phyloP scores from a whole-genome alignment of 2,797 vertebrate species.

The Pogonophryne albipinna region DNA sequence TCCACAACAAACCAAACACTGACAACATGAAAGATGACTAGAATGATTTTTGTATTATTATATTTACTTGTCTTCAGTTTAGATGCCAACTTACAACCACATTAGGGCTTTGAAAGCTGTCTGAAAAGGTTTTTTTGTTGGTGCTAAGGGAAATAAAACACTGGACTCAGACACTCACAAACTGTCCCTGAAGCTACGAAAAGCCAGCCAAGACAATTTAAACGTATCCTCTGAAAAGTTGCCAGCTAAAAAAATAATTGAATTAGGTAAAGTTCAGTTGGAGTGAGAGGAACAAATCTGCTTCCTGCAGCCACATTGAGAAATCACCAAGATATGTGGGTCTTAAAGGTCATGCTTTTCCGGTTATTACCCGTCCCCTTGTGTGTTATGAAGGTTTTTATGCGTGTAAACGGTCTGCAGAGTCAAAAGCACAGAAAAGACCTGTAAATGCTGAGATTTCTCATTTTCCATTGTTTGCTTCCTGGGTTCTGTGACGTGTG shows the following conservation, averaged over 20 bases:
- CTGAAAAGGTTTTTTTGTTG: not conserved
- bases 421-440: no score
- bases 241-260: not conserved
- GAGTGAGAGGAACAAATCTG: not conserved
- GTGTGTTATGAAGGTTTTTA: no score
- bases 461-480: no score
- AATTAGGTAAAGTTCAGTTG: not conserved
- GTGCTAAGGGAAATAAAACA: constrained; percentile 1
- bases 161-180: not conserved
- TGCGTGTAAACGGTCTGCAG: no score
- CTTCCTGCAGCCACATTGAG: not conserved
- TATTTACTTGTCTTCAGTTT: not conserved
- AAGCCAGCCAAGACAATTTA: constrained; percentile 8
- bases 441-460: no score
- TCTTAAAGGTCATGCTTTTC: no score
- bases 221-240: not conserved
- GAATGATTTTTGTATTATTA: not conserved
- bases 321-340: not conserved
- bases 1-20: not conserved
- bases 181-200: not conserved
- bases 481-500: no score
- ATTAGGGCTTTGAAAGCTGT: not conserved
- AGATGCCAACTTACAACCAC: not conserved
- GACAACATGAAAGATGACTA: not conserved
- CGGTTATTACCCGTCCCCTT: no score